Evolutionary conservation across 2,888 invertebrate genomes (phyloP).

Genomic region (Pandemis cinnamomeana): DNA sequence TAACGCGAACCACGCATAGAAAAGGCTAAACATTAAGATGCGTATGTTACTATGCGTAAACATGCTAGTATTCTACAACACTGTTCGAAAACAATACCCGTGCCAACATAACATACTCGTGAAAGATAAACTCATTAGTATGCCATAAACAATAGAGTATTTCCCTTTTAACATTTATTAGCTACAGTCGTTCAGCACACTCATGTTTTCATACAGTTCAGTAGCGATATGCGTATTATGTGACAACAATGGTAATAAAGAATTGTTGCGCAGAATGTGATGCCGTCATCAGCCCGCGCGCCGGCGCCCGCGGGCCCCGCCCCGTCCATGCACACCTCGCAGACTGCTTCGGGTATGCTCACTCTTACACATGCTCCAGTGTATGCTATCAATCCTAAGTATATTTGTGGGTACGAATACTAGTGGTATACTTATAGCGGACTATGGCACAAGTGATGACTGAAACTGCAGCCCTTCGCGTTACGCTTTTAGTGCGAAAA

Average conservation of each 20-base stretch:
- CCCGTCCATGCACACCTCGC: conserved; percentile 76
- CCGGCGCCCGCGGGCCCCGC: conserved; percentile 68
- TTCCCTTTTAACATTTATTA: conserved; percentile 21
- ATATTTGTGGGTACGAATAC: not conserved
- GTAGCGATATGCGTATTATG: conserved; percentile 10
- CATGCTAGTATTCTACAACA: not conserved
- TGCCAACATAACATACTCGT: not conserved
- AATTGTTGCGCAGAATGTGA: conserved; percentile 65
- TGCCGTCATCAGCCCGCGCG: conserved; percentile 80
- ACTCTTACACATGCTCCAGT: not conserved
- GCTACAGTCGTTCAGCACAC: conserved; percentile 12
- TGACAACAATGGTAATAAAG: conserved; percentile 34
- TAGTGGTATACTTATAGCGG: not conserved
- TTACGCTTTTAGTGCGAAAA: not conserved
- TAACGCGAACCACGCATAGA: not conserved
- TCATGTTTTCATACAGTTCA: conserved; percentile 7
- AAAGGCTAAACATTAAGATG: conserved; percentile 4
- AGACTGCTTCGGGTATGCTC: conserved; percentile 69
- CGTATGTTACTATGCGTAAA: conserved; percentile 6
- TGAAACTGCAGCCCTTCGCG: not conserved
- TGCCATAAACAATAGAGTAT: conserved; percentile 10
- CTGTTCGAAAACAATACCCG: not conserved
- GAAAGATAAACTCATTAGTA: conserved; percentile 20
- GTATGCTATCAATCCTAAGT: not conserved
- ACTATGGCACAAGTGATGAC: not conserved